Conservation (phyloP, 2,888 invertebrate species). For the Phytoseiulus persimilis region DNA sequence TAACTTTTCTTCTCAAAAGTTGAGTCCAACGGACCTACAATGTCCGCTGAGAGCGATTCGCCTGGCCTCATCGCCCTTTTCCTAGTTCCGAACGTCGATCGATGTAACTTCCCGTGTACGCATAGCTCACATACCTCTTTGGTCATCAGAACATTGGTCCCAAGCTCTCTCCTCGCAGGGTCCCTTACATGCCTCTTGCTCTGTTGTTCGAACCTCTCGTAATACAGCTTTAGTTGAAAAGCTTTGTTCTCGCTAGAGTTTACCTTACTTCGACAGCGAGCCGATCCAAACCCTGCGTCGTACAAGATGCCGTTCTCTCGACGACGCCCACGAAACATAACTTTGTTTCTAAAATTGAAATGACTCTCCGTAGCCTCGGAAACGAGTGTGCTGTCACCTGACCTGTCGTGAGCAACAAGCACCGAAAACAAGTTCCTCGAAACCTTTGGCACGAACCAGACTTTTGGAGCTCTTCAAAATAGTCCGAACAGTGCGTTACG, state of each 20-base stretch:
- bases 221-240: constrained; percentile 33
- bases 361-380: constrained; percentile 39
- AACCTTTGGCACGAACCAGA: constrained; percentile 41
- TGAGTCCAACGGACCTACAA: constrained; percentile 42
- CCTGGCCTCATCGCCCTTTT: background rate
- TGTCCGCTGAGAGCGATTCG: constrained; percentile 41
- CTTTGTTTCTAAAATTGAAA: constrained; percentile 24
- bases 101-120: constrained; percentile 39
- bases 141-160: constrained; percentile 22
- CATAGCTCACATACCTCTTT: constrained; percentile 39
- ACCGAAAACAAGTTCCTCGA: constrained; percentile 39
- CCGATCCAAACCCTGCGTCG: constrained; percentile 19
- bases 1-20: constrained; percentile 39
- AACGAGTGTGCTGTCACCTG: constrained; percentile 36
- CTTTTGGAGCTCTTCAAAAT: constrained; percentile 22
- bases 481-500: constrained; percentile 14
- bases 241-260: background rate
- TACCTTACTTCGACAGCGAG: background rate
- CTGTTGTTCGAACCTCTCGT: constrained; percentile 33
- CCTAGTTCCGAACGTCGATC: constrained; percentile 40
- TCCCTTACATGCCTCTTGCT: constrained; percentile 31
- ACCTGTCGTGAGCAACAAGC: constrained; percentile 39
- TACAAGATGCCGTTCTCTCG: constrained; percentile 34
- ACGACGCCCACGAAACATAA: constrained; percentile 37
- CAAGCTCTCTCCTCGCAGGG: constrained; percentile 27